phyloP scores from a whole-genome alignment of 2,797 vertebrate species.

The Ctenochaetus hawaiiensis region DNA sequence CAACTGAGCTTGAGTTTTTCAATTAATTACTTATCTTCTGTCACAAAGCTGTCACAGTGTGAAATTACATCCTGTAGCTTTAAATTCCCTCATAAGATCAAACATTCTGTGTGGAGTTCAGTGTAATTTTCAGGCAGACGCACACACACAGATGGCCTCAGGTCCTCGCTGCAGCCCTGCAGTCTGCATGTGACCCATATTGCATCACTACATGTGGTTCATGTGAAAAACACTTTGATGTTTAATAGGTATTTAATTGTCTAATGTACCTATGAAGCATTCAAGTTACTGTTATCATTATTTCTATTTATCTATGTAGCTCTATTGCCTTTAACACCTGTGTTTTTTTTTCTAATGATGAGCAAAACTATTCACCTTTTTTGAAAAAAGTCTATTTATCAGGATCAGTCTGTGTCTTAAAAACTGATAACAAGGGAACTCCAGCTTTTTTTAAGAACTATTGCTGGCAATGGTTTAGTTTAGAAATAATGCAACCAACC shows the following conservation, averaged over 20 bases:
- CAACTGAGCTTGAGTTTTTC: too few relatives aligned
- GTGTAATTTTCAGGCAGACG: conserved; percentile 9
- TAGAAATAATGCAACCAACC: too few relatives aligned
- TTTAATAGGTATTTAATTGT: neutral
- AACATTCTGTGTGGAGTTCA: neutral
- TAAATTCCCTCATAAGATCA: conserved; percentile 9
- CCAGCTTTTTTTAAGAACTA: too few relatives aligned
- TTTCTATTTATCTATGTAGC: neutral
- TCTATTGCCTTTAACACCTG: neutral
- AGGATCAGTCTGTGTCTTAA: too few relatives aligned
- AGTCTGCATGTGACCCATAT: conserved; percentile 7
- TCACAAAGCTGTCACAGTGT: neutral
- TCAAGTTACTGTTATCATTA: neutral
- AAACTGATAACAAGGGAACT: too few relatives aligned
- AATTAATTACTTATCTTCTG: neutral
- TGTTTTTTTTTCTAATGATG: too few relatives aligned
- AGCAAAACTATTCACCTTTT: too few relatives aligned
- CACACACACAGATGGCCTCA: neutral
- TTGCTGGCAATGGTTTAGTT: too few relatives aligned
- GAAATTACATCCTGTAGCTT: conserved; percentile 14
- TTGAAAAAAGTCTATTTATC: too few relatives aligned
- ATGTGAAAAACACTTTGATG: neutral
- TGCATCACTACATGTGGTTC: neutral
- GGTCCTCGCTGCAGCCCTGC: neutral
- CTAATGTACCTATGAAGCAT: neutral